Percentiles rank a stretch among this genome's conserved stretches.
Conservation (phyloP, 1,140 invertebrate genomes). For the Elysia chlorotica region DNA sequence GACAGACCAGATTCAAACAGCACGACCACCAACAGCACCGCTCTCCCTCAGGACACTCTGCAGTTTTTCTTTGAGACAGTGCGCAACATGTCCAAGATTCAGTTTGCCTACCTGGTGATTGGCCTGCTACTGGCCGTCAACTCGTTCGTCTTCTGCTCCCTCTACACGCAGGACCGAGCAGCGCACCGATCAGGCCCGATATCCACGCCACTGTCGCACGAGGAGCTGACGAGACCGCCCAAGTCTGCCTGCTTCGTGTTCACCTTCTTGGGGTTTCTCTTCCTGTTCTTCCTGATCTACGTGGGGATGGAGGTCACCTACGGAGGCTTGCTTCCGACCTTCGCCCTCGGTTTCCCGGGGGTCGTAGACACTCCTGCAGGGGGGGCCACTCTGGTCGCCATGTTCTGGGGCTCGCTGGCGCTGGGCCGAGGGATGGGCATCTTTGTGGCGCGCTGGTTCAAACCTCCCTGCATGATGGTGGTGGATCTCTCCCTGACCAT, state of each 20-base stretch:
- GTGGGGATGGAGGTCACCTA: constrained; percentile 64
- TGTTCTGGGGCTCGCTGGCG: constrained; percentile 66
- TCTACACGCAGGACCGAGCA: constrained; percentile 52
- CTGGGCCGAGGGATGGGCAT: constrained; percentile 62
- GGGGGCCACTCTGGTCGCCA: constrained; percentile 59
- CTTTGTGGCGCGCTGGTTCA: constrained; percentile 59
- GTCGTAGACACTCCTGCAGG: constrained; percentile 47
- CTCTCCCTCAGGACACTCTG: no score
- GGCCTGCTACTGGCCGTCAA: constrained; percentile 60
- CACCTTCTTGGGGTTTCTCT: constrained; percentile 57
- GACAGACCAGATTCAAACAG: no score
- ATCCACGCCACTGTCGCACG: constrained; percentile 3
- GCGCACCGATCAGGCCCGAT: no score
- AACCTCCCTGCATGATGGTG: constrained; percentile 57
- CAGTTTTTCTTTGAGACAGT: constrained; percentile 34
- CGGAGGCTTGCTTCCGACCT: constrained; percentile 62
- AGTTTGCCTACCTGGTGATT: constrained; percentile 64
- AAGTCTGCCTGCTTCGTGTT: constrained; percentile 29
- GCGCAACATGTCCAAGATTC: constrained; percentile 60
- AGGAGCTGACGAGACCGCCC: not conserved
- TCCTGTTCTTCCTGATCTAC: constrained; percentile 63
- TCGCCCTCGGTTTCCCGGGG: constrained; percentile 52
- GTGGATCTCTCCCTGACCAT: constrained; percentile 56
- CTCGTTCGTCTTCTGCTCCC: constrained; percentile 59
- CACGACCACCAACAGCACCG: no score